phyloP scores from a whole-genome alignment of 1,140 invertebrate genomes.

The Drosophila pandora region DNA sequence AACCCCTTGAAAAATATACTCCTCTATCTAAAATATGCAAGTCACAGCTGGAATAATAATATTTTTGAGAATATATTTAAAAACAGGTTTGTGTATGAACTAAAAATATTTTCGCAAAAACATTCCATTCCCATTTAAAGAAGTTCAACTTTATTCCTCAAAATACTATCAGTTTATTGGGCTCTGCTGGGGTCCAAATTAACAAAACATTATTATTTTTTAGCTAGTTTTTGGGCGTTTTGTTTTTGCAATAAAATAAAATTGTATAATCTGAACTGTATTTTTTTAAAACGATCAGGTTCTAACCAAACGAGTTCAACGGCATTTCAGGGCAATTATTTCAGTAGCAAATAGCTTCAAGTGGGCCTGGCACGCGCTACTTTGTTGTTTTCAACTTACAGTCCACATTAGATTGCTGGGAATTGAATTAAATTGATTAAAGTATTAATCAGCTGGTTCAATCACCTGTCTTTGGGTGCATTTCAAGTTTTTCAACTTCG shows the following conservation, averaged over 20 bases:
- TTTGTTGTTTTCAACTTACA: conserved; percentile 1
- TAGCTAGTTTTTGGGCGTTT: conserved; percentile 47
- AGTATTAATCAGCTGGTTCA: conserved; percentile 19
- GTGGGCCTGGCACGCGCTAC: conserved; percentile 44
- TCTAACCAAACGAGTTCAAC: conserved; percentile 76
- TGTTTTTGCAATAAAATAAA: conserved; percentile 40
- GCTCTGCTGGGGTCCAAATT: conserved; percentile 50
- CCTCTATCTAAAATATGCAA: background rate
- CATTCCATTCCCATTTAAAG: background rate
- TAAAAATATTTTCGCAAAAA: background rate
- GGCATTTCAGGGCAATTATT: conserved; percentile 76
- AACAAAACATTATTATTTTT: conserved; percentile 41
- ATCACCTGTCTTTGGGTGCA: conserved; percentile 12
- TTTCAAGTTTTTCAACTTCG: background rate
- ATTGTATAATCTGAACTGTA: conserved; percentile 43
- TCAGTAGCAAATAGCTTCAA: conserved; percentile 55
- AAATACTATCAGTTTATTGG: conserved; percentile 22
- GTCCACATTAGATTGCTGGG: conserved; percentile 19
- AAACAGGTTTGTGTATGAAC: background rate
- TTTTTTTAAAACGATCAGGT: conserved; percentile 55
- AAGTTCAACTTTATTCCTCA: conserved; percentile 10
- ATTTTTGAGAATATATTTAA: conserved; percentile 2
- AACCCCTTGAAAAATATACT: background rate
- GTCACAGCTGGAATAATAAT: background rate
- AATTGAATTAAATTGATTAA: conserved; percentile 9